Percentiles rank a stretch among this genome's conserved stretches.
Conservation (phyloP, 2,888 invertebrate genomes). For the Petrolisthes manimaculis region DNA sequence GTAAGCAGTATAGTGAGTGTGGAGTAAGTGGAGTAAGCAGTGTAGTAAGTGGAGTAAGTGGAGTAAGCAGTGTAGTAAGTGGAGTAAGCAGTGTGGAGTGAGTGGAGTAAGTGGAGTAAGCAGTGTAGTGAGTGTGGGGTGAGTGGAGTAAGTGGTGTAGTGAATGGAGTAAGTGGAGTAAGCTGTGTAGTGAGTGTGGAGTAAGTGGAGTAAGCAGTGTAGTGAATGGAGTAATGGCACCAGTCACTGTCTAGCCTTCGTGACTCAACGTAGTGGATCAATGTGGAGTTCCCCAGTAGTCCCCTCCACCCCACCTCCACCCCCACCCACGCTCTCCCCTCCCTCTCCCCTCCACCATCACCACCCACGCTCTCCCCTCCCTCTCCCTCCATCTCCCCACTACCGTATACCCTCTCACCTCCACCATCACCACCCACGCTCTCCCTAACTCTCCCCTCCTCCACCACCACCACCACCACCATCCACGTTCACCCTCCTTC, state of each 20-base stretch:
- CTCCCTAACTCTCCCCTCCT: too few relatives aligned
- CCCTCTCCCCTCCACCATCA: not conserved
- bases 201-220: not conserved
- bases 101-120: conserved; percentile 7
- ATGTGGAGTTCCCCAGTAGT: not conserved
- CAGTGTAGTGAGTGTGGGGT: not conserved
- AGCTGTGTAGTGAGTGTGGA: not conserved
- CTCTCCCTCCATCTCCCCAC: not conserved
- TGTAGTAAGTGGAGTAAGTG: too few relatives aligned
- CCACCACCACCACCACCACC: too few relatives aligned
- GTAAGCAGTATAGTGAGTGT: too few relatives aligned
- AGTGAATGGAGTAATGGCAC: not conserved
- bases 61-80: not conserved
- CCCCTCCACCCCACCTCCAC: not conserved
- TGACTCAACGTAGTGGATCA: not conserved
- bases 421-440: not conserved
- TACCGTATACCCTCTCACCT: not conserved
- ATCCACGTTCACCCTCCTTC: not conserved
- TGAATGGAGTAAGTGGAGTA: not conserved
- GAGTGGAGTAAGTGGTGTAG: not conserved
- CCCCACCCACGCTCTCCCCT: not conserved
- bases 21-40: too few relatives aligned
- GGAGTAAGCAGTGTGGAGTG: not conserved
- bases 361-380: conserved; percentile 3
- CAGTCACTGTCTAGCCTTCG: not conserved